Evolutionary conservation across 2,113 vertebrate species (phyloP), one percentile per base, ranked within the genome.

Genomic region (Limanda limanda): DNA sequence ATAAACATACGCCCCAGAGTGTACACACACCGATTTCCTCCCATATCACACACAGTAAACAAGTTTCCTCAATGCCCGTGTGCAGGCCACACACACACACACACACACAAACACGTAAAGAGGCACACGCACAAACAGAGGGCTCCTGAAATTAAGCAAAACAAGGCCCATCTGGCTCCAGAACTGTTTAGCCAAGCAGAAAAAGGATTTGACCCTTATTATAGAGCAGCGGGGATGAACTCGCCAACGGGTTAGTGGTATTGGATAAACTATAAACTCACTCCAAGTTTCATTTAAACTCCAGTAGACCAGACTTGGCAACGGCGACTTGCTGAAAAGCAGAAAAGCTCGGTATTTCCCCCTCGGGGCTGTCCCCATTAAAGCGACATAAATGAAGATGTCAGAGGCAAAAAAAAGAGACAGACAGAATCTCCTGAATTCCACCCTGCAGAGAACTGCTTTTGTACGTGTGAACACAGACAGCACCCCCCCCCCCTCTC

Each of bases 1-100:
- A 79, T 92, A 91, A 92, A 92, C 89, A 92, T 84, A 74, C 79
- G 71, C 84, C 89, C 81, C 74, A 51, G 77, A 85, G 90, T 85
- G 79, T 92, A 90, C 89, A 92, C 91, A 92, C 83, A 84, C 69
- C 42, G 79, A 85, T 90, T 93, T 92, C 86, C 92, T 91, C 91
- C 83, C 85, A 90, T 89, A 87, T 91, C 87, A 88, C 85, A 87
- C 79, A 78, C 52, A 17, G 90, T 92, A 93, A 93, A 92, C 92
- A 92, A 90, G 88, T 90, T 24, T 78, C 83, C 83, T 78, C 73
- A 68, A 54, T 64, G 77, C 81, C 20, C 71, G 63, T 23, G 27
- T 23, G 27, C 35, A 11, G 86, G 88, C 85, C 90, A 84, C 88
- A 82, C 80, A 91, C 83, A 84, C 83, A 84, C 63, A 90, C 77